Conservation (phyloP, 2,113 vertebrate species). For the Felis chaus region DNA sequence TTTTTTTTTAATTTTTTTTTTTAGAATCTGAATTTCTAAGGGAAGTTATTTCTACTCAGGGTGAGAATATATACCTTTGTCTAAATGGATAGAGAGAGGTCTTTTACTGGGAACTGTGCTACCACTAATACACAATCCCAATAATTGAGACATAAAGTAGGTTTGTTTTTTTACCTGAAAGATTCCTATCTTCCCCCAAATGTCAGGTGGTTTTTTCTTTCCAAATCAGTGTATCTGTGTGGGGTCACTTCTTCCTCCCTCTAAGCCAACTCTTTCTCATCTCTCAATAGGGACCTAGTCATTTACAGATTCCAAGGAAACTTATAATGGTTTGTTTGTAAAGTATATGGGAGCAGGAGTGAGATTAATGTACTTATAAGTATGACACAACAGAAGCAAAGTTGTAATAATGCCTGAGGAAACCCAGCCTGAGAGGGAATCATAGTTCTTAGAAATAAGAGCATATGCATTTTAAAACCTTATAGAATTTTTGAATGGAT, state of each 20-base stretch:
- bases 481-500: neutral
- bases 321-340: neutral
- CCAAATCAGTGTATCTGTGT: neutral
- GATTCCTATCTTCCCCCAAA: neutral
- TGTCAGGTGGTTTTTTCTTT: neutral
- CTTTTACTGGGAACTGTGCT: neutral
- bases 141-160: neutral
- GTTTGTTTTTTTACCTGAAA: neutral
- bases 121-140: neutral
- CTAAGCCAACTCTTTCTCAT: neutral
- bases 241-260: neutral
- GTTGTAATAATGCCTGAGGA: neutral
- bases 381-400: neutral
- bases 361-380: neutral
- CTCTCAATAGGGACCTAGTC: accelerated
- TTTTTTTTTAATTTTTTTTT: no score
- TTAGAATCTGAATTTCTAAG: neutral
- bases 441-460: neutral
- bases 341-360: neutral
- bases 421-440: neutral
- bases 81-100: neutral
- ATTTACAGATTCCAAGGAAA: neutral
- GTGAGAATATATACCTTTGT: neutral
- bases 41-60: neutral
- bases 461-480: neutral